phyloP scores from a whole-genome alignment of 1,140 invertebrate species.

The Plectrocnemia conspersa region DNA sequence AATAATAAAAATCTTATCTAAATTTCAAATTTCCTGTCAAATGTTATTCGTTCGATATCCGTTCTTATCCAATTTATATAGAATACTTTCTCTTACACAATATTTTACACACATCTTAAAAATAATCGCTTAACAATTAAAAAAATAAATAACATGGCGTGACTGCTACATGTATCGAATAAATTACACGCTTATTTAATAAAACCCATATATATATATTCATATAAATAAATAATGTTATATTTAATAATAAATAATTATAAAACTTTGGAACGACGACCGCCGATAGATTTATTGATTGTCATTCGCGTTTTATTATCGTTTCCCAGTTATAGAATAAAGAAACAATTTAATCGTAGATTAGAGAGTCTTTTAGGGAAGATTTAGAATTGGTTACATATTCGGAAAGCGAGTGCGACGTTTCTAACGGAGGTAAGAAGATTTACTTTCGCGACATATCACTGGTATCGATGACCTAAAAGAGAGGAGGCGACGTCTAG shows the following conservation, averaged over 20 bases:
- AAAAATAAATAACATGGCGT: conserved; percentile 31
- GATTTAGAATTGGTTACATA: neutral
- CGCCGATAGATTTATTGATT: neutral
- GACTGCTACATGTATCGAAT: conserved; percentile 21
- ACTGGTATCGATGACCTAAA: neutral
- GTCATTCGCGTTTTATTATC: neutral
- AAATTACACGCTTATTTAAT: conserved; percentile 2
- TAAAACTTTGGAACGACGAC: neutral
- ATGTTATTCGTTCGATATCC: neutral
- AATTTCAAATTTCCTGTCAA: neutral
- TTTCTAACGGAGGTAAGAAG: neutral
- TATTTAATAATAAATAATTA: neutral
- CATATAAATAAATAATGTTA: neutral
- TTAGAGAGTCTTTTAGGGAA: neutral
- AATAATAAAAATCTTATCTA: neutral
- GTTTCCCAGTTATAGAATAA: neutral
- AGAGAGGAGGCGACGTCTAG: conserved; percentile 34
- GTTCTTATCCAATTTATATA: neutral
- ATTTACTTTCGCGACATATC: neutral
- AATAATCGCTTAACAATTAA: conserved; percentile 29
- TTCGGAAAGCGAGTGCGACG: neutral
- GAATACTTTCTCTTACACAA: neutral
- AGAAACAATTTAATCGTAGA: conserved; percentile 2
- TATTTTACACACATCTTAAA: conserved; percentile 15
- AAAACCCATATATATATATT: neutral